Percentiles rank a stretch among this genome's conserved stretches.
phyloP scores from a whole-genome alignment of 2,797 vertebrate genomes.

The Rhincodon typus region DNA sequence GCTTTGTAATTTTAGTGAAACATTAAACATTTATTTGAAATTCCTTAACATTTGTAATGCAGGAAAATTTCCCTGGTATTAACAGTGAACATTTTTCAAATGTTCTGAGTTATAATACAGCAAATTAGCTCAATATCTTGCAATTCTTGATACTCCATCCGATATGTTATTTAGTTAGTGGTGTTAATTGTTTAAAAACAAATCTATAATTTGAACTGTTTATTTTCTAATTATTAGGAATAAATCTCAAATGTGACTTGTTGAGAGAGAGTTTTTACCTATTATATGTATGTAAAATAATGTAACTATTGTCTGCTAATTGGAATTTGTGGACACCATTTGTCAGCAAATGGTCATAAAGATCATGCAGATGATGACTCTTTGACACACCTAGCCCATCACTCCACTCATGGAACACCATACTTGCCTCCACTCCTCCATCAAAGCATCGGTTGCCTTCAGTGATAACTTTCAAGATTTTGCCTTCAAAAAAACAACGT shows the following conservation, averaged over 20 bases:
- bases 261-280: neutral
- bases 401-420: neutral
- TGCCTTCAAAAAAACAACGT: neutral
- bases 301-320: neutral
- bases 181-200: neutral
- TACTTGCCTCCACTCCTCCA: neutral
- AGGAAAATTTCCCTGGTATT: neutral
- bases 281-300: neutral
- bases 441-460: neutral
- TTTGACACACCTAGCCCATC: neutral
- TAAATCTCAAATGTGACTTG: neutral
- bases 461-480: neutral
- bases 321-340: neutral
- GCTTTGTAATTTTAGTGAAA: neutral
- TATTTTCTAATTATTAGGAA: neutral
- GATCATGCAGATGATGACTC: neutral
- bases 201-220: neutral
- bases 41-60: neutral
- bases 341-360: neutral
- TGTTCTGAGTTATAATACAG: too few relatives aligned
- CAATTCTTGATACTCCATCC: too few relatives aligned
- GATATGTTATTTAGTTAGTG: neutral
- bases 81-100: neutral
- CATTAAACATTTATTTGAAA: neutral
- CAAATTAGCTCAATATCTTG: neutral